Evolutionary conservation across 2,113 vertebrate species (phyloP).

Genomic region (Amazona vittata): DNA sequence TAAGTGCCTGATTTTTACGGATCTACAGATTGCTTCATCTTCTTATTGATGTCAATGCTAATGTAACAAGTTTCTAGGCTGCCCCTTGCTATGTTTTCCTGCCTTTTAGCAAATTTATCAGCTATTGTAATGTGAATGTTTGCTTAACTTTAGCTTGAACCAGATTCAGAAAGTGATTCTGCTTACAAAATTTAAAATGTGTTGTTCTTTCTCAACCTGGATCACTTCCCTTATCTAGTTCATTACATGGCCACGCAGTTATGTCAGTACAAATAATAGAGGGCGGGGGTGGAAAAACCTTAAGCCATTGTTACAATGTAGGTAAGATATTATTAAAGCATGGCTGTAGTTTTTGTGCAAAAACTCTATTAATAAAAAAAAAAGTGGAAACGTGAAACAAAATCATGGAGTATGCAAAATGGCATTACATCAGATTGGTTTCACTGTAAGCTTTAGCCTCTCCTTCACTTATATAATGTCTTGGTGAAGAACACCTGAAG

Average conservation of each 20-base stretch:
- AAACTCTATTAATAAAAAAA: neutral
- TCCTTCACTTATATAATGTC: neutral
- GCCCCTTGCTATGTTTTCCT: neutral
- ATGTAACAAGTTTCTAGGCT: neutral
- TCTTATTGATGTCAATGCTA: neutral
- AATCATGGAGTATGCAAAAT: neutral
- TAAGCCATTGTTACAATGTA: neutral
- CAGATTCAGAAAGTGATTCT: neutral
- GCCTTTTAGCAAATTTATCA: neutral
- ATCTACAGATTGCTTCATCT: neutral
- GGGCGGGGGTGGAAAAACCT: neutral
- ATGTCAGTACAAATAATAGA: neutral
- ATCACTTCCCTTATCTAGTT: neutral
- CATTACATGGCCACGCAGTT: neutral
- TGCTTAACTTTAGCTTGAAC: neutral
- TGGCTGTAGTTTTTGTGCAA: neutral
- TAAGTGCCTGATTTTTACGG: neutral
- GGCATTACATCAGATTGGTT: neutral
- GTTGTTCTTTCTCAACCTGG: neutral
- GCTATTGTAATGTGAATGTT: neutral
- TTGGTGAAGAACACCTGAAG: neutral
- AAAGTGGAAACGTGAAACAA: neutral
- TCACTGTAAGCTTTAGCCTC: neutral
- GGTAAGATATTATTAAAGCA: neutral
- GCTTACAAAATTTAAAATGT: neutral